Base-by-base conservation (phyloP, 1,140 invertebrate species). In the Cotesia vestalis region DNA sequence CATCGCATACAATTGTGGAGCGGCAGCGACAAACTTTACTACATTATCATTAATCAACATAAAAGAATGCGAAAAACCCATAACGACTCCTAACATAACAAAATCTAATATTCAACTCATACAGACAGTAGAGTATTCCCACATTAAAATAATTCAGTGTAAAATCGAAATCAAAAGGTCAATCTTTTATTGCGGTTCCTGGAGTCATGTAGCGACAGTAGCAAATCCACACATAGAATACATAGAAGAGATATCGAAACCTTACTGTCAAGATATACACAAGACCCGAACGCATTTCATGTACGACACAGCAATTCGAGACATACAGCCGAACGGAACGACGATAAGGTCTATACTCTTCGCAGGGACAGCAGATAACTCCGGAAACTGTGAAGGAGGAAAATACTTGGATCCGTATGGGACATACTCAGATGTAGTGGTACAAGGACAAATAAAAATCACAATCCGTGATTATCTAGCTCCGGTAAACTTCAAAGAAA, bases 401-500 rank as follows among this genome's bases (percentile, higher is more conserved):
- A 12, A 57, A 20, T 73, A 53, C 35, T 55, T 38, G 4, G 66
- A 73, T 27, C 51, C 34, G 14, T 73, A 68, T 53, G 72, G 72
- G 2, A 38, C 66, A 2, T 73, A 60, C 35, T 46, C 64, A 36
- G 11, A 69, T n/a, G 72, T 73, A 12, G 60, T 69, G 0, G 66
- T 69, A 4, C 36, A 69, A 63, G 66, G 62, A 9, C 69, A 55
- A 3, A 46, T 76, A 0, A 61, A 11, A 20, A 66, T 78, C 0
- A 71, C 60, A 0, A 2, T 76, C 5, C n/a, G 12, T 35, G 71
- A 77, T 27, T 74, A 71, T 20, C 11, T n/a, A 1, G 72, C 68
- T 1, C 12, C 51, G 2, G 35, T 64, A 38, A 12, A 62, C n/a
- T 38, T 38, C 9, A 27, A 36, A 36, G 3, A 38, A 11, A 62